A percentile compares a stretch with the other conserved stretches of the same genome.
These are phyloP conservation scores for Neopelma chrysocephalum DNA, from an alignment of 2,797 vertebrate genomes.

Conservation along the genomic window DNA sequence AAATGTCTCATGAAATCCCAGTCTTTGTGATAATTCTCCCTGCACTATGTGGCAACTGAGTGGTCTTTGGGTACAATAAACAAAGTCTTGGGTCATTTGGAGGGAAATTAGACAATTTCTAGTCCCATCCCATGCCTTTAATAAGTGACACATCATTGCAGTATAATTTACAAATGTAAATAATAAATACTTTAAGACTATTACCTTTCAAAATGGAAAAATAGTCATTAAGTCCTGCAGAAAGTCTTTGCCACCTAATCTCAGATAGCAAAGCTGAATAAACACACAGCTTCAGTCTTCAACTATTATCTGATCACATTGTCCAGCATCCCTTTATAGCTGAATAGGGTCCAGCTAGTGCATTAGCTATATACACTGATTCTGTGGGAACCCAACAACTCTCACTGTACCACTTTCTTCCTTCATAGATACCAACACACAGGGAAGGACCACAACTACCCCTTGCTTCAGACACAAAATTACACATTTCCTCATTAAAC, in stretches of 20 bases:
- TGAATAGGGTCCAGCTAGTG: constrained; percentile 43
- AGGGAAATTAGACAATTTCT: constrained; percentile 3
- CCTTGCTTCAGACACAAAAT: neutral
- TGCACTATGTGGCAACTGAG: neutral
- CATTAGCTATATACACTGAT: constrained; percentile 32
- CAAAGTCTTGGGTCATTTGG: neutral
- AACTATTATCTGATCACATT: constrained; percentile 35
- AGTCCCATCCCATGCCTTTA: neutral
- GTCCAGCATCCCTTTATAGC: constrained; percentile 34
- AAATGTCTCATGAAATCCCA: neutral
- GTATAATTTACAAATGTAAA: neutral
- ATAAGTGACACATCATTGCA: neutral
- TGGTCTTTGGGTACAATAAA: neutral
- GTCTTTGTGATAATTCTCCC: neutral
- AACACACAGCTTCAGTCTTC: constrained; percentile 13
- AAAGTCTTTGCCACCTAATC: constrained; percentile 33
- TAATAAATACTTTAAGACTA: constrained; percentile 13
- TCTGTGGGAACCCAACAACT: constrained; percentile 30
- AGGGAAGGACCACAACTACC: neutral
- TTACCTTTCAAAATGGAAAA: constrained; percentile 25
- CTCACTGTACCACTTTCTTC: neutral
- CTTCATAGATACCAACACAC: neutral
- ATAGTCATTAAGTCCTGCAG: constrained; percentile 1
- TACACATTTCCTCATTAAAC: neutral
- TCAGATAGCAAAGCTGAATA: constrained; percentile 51